phyloP scores from a whole-genome alignment of 2,113 vertebrate species.

The Hippocampus mohnikei region DNA sequence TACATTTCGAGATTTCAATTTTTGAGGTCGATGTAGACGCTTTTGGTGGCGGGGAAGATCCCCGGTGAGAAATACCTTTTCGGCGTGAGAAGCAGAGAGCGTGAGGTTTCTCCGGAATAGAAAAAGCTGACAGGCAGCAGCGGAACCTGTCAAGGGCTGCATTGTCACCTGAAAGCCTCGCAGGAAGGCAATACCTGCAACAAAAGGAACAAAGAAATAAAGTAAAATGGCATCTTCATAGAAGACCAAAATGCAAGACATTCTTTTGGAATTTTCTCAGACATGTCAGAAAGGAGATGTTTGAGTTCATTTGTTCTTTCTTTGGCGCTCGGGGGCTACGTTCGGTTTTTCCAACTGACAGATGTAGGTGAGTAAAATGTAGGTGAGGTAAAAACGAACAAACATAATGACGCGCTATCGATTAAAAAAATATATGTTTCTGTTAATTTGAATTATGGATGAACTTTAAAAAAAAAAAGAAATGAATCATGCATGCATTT shows the following conservation, averaged over 20 bases:
- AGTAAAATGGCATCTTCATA: neutral
- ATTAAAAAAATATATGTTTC: too few relatives aligned
- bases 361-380: neutral
- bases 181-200: slow-evolving; percentile 71
- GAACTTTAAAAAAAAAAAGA: too few relatives aligned
- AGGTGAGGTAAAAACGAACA: neutral
- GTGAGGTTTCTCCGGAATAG: slow-evolving; percentile 69
- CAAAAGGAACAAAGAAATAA: slow-evolving; percentile 3
- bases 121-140: slow-evolving; percentile 67
- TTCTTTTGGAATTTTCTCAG: neutral
- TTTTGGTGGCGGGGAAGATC: neutral
- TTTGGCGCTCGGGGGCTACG: neutral
- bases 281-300: neutral
- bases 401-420: too few relatives aligned
- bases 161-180: slow-evolving; percentile 74
- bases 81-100: slow-evolving; percentile 48
- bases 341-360: too few relatives aligned
- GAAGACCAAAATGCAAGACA: neutral
- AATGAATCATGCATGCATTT: too few relatives aligned
- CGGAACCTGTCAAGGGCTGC: slow-evolving; percentile 63
- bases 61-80: slow-evolving; percentile 52
- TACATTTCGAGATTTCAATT: too few relatives aligned
- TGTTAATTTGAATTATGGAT: too few relatives aligned
- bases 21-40: too few relatives aligned
- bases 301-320: neutral